Percentiles rank a stretch among this genome's conserved stretches.
Evolutionary conservation across 2,797 vertebrate genomes (phyloP).

Genomic region (Notoglanidium macrostoma): DNA sequence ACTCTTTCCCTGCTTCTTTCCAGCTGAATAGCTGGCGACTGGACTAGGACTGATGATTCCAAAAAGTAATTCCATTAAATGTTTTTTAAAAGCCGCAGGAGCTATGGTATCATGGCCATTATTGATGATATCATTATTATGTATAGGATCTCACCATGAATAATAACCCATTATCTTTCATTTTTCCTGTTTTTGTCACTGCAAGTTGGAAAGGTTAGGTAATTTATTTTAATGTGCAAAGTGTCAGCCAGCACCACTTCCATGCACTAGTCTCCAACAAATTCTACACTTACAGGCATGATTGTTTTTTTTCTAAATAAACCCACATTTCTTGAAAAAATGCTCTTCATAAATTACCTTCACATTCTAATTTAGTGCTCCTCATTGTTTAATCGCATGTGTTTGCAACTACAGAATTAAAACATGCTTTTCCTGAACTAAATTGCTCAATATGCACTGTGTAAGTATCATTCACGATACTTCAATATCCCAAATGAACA

Average conservation of each 20-base stretch:
- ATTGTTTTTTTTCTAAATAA: conserved; percentile 72
- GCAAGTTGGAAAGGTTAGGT: conserved; percentile 83
- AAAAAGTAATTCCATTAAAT: conserved; percentile 80
- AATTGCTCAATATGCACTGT: not conserved
- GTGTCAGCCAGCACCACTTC: conserved; percentile 75
- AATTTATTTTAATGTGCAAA: conserved; percentile 84
- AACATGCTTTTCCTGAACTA: not conserved
- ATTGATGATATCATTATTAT: conserved; percentile 86
- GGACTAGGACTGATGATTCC: conserved; percentile 74
- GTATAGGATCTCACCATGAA: conserved; percentile 78
- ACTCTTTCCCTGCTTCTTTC: conserved; percentile 66
- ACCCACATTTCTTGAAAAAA: conserved; percentile 69
- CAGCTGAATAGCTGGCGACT: conserved; percentile 67
- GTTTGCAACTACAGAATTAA: not conserved
- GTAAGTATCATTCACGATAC: not conserved
- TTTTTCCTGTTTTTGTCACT: conserved; percentile 81
- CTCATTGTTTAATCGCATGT: conserved; percentile 30
- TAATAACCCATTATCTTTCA: conserved; percentile 83
- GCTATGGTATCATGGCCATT: conserved; percentile 71
- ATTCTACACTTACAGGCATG: conserved; percentile 76
- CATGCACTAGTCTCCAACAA: conserved; percentile 71
- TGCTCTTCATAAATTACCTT: conserved; percentile 71
- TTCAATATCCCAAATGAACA: not conserved
- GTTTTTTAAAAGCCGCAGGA: conserved; percentile 80
- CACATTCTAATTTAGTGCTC: conserved; percentile 65